Evolutionary conservation across 30 jellyfish, hydroid and myxozoan species (phyloP).

Genomic region (Pseudorhiza aurosa): DNA sequence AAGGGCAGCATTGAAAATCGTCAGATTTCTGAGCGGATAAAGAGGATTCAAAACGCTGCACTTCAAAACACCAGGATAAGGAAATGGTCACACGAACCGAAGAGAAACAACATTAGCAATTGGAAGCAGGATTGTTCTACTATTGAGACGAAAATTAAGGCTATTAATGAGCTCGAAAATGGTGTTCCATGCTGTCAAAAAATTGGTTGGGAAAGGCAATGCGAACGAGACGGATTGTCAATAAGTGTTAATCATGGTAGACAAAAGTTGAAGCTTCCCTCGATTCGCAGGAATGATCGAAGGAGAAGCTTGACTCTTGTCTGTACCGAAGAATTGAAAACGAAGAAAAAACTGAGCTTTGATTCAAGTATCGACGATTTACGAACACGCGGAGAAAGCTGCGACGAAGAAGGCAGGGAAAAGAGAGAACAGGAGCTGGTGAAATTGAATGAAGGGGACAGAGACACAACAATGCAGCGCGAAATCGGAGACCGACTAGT

Average conservation of each 20-base stretch:
- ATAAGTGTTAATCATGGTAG: background rate
- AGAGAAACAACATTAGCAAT: background rate
- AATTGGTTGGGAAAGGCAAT: background rate
- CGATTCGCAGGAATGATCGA: background rate
- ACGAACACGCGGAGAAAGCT: too few relatives aligned
- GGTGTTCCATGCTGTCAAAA: background rate
- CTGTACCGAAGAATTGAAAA: constrained; percentile 7
- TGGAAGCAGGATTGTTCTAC: background rate
- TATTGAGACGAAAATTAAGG: background rate
- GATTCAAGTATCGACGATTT: background rate
- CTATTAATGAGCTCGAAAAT: background rate
- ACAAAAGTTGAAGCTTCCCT: background rate
- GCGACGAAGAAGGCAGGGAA: too few relatives aligned
- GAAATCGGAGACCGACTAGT: too few relatives aligned
- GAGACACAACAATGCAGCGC: too few relatives aligned
- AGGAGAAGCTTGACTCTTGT: constrained; percentile 27
- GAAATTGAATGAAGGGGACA: background rate
- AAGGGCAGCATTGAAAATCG: too few relatives aligned
- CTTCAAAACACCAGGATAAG: background rate
- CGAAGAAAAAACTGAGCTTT: background rate
- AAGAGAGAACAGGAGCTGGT: too few relatives aligned
- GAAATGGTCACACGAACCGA: background rate
- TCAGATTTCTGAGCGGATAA: background rate
- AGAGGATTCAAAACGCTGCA: background rate
- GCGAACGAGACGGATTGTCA: background rate